Conservation (phyloP, 2,797 vertebrate genomes). For the Gobionotothen gibberifrons region DNA sequence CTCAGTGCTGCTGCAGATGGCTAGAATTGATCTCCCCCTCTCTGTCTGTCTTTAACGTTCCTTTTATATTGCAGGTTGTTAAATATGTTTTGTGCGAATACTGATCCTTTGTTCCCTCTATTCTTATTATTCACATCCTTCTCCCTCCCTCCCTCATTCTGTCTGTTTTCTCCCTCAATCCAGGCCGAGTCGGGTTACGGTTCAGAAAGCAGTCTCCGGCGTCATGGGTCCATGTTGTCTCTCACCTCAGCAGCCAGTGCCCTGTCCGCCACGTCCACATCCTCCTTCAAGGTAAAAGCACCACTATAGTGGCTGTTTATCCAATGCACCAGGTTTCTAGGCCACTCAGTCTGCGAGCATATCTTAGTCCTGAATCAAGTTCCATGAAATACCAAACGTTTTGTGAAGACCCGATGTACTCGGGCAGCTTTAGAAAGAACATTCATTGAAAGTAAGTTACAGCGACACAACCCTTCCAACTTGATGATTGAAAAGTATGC, state of each 20-base stretch:
- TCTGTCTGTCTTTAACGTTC: slow-evolving; percentile 10
- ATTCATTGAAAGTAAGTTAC: too few species aligned
- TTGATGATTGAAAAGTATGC: too few species aligned
- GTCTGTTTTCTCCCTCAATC: neutral
- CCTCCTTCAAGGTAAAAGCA: slow-evolving; percentile 95
- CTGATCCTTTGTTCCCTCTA: slow-evolving; percentile 9
- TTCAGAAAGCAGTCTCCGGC: slow-evolving; percentile 95
- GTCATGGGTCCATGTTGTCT: slow-evolving; percentile 97
- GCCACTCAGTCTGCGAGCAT: too few species aligned
- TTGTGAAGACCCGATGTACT: too few species aligned
- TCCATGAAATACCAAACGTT: too few species aligned
- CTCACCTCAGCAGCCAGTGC: slow-evolving; percentile 96
- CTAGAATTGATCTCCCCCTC: slow-evolving; percentile 15
- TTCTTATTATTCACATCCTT: slow-evolving; percentile 1
- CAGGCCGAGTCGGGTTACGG: slow-evolving; percentile 98
- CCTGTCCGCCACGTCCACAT: slow-evolving; percentile 95
- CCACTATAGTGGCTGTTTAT: too few species aligned
- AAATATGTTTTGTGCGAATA: slow-evolving; percentile 22
- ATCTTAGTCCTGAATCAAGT: too few species aligned
- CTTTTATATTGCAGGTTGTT: slow-evolving; percentile 19
- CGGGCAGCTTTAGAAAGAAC: too few species aligned
- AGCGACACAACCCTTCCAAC: too few species aligned
- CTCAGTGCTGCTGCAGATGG: slow-evolving; percentile 41
- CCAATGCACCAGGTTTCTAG: too few species aligned
- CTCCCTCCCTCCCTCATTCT: neutral